Evolutionary conservation across 2,888 invertebrate genomes (phyloP), one percentile per base, ranked within the genome.

Genomic region (Ophioninae sp.): DNA sequence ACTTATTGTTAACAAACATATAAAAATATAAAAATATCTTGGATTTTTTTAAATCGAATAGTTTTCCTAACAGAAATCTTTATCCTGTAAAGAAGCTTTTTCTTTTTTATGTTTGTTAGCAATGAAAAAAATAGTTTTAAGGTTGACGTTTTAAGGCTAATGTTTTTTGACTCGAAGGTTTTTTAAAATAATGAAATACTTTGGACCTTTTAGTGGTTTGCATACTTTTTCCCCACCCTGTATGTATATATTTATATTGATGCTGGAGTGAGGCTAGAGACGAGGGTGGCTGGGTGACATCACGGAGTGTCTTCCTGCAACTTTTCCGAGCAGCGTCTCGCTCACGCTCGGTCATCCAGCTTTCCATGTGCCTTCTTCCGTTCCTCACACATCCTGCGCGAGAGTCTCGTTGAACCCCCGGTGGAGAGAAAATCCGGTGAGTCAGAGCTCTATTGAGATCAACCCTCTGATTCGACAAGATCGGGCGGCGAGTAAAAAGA

Each of bases 281-380:
- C 37, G 77, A 67, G 83, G 83, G 81, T 81, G 79, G 81, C 69
- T 80, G 56, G 74, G 71, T 79, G 85, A 86, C 78, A 77, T 81
- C 78, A 65, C 80, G 83, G 61, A 65, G 84, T 84, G 84, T 79
- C 71, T 84, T 82, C 76, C 58, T 81, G 65, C 82, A 81, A 77
- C 73, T 73, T 85, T 71, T 79, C 44, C 74, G 69, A 44, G 51
- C 51, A 68, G 37, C 63, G 77, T 76, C 78, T 67, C 51, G 41
- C 63, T 56, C 69, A 51, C 63, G 79, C 68, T 79, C 41, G 64
- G 79, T 85, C 82, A 84, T 85, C 78, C 72, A 59, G 44, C 37
- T 68, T 58, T 63, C 58, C 39, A 39, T 41, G 37, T 61, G 13
- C 23, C 63, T 67, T 58, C 61, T 56, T 71, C 68, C 69, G 71